phyloP scores from a whole-genome alignment of 2,888 invertebrate genomes.

The Polyploca ridens region DNA sequence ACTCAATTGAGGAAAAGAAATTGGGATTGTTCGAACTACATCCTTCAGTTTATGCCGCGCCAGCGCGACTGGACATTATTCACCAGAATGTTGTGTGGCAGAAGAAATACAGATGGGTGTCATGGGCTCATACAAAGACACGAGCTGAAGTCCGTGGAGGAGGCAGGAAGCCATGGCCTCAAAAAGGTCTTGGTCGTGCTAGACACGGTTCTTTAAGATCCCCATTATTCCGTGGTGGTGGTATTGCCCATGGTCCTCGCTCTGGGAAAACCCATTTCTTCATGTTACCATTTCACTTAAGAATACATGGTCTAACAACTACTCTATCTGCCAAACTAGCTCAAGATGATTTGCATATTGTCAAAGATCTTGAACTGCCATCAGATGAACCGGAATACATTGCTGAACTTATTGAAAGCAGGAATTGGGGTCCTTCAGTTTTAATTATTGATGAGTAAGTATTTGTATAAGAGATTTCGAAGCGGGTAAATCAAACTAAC shows the following conservation, averaged over 20 bases:
- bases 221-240: conserved; percentile 94
- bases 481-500: no score
- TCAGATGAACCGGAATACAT: conserved; percentile 91
- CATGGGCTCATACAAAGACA: conserved; percentile 90
- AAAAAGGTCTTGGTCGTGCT: conserved; percentile 96
- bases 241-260: conserved; percentile 94
- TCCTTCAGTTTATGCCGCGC: conserved; percentile 92
- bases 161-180: conserved; percentile 98
- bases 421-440: conserved; percentile 98
- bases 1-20: conserved; percentile 90
- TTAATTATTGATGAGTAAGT: conserved; percentile 96
- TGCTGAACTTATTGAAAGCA: conserved; percentile 90
- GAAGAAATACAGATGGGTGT: conserved; percentile 90
- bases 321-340: conserved; percentile 96
- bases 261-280: conserved; percentile 96
- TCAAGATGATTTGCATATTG: conserved; percentile 97
- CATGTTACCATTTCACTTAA: conserved; percentile 92
- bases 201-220: conserved; percentile 97
- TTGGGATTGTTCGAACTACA: conserved; percentile 95
- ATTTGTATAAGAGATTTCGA: background rate
- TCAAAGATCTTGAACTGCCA: conserved; percentile 94
- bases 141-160: conserved; percentile 95
- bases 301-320: conserved; percentile 92
- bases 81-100: conserved; percentile 96
- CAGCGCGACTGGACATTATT: conserved; percentile 94